phyloP scores from a whole-genome alignment of 2,113 vertebrate genomes.

The Verasper variegatus region DNA sequence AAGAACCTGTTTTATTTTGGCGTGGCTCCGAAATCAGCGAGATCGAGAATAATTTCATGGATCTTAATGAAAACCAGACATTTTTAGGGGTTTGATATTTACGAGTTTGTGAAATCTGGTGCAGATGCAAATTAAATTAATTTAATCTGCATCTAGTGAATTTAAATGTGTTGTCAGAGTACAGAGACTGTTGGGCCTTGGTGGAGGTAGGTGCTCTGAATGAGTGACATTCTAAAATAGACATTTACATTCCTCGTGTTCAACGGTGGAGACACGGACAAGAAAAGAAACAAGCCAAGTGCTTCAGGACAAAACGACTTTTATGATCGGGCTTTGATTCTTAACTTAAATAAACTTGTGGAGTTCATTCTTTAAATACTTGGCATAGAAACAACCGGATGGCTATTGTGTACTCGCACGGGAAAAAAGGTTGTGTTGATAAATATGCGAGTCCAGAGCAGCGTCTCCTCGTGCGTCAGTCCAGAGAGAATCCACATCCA shows the following conservation, averaged over 20 bases:
- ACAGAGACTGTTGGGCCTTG: no score
- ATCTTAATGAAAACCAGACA: no score
- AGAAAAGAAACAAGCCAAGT: no score
- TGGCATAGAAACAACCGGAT: slow-evolving; percentile 52
- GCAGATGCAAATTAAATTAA: not conserved
- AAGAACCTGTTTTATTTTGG: no score
- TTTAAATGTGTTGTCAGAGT: not conserved
- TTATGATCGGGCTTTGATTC: not conserved
- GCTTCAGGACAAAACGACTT: not conserved
- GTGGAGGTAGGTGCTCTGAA: no score
- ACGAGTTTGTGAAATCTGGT: no score
- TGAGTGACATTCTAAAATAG: no score
- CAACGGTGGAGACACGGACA: slow-evolving; percentile 13
- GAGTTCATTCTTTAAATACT: slow-evolving; percentile 35
- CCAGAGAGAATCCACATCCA: slow-evolving; percentile 1
- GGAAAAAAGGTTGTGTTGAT: not conserved
- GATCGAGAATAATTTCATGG: no score
- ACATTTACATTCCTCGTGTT: slow-evolving; percentile 21
- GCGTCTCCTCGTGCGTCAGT: not conserved
- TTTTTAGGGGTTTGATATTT: no score
- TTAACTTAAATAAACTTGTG: slow-evolving; percentile 17
- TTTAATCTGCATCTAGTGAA: no score
- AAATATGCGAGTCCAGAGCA: not conserved
- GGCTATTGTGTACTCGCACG: slow-evolving; percentile 35
- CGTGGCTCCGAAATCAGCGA: not conserved